A percentile compares a stretch with the other conserved stretches of the same genome.
These are phyloP conservation scores for Ostrea denselamellosa DNA, from an alignment of 1,140 invertebrate species.

Conservation along the genomic window DNA sequence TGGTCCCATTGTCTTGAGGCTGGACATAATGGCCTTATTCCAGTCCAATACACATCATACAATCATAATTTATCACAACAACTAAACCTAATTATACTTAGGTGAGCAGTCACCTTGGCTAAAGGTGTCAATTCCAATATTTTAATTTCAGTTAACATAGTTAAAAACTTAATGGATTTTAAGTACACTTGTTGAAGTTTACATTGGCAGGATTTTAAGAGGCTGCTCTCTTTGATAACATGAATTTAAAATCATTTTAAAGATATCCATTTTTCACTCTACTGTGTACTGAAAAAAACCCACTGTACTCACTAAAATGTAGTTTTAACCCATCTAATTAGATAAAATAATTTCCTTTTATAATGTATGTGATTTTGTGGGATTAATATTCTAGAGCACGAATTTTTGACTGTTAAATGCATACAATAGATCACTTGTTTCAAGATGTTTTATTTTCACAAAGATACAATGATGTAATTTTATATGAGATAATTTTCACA, in stretches of 20 bases:
- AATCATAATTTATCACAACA: neutral
- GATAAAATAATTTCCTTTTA: too few species aligned
- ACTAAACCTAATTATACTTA: neutral
- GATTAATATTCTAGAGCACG: too few species aligned
- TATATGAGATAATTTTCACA: too few species aligned
- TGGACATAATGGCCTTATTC: neutral
- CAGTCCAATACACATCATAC: slow-evolving; percentile 10
- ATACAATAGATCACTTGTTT: too few species aligned
- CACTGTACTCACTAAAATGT: too few species aligned
- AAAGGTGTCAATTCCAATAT: slow-evolving; percentile 35
- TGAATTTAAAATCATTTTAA: neutral
- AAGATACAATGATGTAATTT: too few species aligned
- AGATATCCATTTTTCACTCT: neutral
- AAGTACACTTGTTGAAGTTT: neutral
- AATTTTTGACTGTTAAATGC: too few species aligned
- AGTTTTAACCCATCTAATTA: too few species aligned
- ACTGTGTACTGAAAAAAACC: too few species aligned
- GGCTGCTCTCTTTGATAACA: neutral
- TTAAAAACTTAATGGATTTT: neutral
- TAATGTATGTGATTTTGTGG: too few species aligned
- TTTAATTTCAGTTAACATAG: slow-evolving; percentile 17
- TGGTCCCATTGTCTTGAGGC: neutral
- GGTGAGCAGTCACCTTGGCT: neutral
- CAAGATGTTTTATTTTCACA: too few species aligned
- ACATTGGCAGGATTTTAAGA: neutral